Percentiles rank a stretch among this genome's conserved stretches.
phyloP scores from a whole-genome alignment of 2,888 invertebrate genomes.

The Fragum whitleyi region DNA sequence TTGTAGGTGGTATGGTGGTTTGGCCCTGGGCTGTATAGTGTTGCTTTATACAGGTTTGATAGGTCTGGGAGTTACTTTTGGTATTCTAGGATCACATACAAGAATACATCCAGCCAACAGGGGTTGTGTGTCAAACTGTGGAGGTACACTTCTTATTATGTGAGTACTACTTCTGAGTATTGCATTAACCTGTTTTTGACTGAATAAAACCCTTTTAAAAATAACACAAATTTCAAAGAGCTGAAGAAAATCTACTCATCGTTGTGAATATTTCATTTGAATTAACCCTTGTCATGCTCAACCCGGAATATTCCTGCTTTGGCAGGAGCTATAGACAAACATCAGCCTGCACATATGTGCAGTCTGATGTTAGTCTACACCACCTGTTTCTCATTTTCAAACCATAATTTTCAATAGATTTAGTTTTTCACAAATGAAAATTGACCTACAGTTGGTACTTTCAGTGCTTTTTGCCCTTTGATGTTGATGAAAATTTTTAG shows the following conservation, averaged over 20 bases:
- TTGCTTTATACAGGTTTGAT: constrained; percentile 67
- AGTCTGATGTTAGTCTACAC: no score
- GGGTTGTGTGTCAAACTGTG: constrained; percentile 70
- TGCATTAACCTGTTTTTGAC: neutral
- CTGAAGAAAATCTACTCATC: neutral
- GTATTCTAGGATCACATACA: constrained; percentile 51
- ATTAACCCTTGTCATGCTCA: no score
- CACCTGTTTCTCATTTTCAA: no score
- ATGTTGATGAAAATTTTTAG: no score
- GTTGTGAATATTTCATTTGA: no score
- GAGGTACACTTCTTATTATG: constrained; percentile 74
- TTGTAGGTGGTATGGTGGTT: constrained; percentile 72
- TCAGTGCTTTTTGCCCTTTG: no score
- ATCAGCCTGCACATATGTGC: no score
- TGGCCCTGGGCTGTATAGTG: constrained; percentile 66
- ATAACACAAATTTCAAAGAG: neutral
- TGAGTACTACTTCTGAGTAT: constrained; percentile 43
- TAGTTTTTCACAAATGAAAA: no score
- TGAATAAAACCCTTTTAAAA: neutral
- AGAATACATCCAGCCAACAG: constrained; percentile 63
- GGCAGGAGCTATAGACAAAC: no score
- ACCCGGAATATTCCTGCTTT: no score
- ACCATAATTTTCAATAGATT: no score
- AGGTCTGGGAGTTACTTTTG: constrained; percentile 66
- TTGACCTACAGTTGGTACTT: no score